phyloP scores from a whole-genome alignment of 1,140 invertebrate species.

The Meloidogyne exigua region DNA sequence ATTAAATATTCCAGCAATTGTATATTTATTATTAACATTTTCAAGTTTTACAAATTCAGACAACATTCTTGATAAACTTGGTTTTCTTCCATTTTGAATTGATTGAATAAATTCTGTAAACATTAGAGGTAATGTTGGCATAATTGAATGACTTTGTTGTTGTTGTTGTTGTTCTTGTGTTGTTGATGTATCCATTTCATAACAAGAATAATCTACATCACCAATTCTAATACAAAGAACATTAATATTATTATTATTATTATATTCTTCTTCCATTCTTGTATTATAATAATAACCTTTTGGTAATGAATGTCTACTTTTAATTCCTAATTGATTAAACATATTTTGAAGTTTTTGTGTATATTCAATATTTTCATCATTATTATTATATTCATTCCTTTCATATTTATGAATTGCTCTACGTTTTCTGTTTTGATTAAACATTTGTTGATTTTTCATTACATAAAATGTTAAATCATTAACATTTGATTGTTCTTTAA shows the following conservation, averaged over 20 bases:
- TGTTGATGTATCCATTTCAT: too few relatives aligned
- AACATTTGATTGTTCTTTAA: conserved; percentile 38
- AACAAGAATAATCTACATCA: conserved; percentile 30
- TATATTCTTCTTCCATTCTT: conserved; percentile 30
- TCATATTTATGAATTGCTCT: conserved; percentile 27
- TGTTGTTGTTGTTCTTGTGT: conserved; percentile 33
- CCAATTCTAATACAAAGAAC: conserved; percentile 21
- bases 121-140: background rate
- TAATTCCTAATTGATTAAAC: conserved; percentile 31
- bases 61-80: background rate
- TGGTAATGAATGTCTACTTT: conserved; percentile 28
- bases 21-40: background rate
- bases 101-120: conserved; percentile 5
- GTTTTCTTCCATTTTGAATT: conserved; percentile 5
- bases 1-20: conserved; percentile 21
- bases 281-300: background rate
- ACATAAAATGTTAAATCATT: conserved; percentile 32
- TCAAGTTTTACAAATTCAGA: background rate
- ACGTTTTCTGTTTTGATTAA: conserved; percentile 2
- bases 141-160: conserved; percentile 26
- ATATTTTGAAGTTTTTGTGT: conserved; percentile 24
- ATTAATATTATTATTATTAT: conserved; percentile 27
- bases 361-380: conserved; percentile 3
- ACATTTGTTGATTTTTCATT: conserved; percentile 35
- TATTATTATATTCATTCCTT: conserved; percentile 8